Evolutionary conservation across 2,888 invertebrate species (phyloP).

Genomic region (Eilema sororculum): DNA sequence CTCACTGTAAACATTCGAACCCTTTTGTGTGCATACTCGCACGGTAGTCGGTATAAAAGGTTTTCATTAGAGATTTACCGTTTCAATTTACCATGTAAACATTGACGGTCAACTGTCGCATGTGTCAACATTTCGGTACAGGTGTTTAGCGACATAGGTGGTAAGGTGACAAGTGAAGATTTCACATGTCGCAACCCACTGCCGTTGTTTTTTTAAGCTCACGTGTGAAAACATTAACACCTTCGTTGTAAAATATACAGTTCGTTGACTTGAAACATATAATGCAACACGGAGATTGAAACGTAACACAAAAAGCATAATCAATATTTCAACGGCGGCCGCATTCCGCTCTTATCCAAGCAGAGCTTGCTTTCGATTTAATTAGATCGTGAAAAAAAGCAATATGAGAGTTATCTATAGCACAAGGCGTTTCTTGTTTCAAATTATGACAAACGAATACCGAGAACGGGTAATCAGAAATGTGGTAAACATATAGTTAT

Average conservation of each 20-base stretch:
- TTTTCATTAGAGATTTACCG: conserved; percentile 63
- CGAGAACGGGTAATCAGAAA: conserved; percentile 24
- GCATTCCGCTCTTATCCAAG: conserved; percentile 73
- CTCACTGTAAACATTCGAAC: conserved; percentile 69
- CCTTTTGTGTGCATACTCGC: conserved; percentile 60
- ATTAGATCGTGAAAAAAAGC: conserved; percentile 73
- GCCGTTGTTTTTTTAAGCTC: conserved; percentile 51
- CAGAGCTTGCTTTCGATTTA: conserved; percentile 70
- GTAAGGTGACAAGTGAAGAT: conserved; percentile 59
- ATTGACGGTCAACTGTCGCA: conserved; percentile 55
- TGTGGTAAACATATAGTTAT: conserved; percentile 25
- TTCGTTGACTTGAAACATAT: conserved; percentile 56
- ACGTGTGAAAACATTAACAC: conserved; percentile 53
- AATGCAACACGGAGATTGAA: conserved; percentile 54
- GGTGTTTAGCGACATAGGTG: conserved; percentile 70
- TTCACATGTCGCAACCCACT: conserved; percentile 58
- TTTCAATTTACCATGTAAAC: conserved; percentile 71
- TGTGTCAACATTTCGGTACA: conserved; percentile 63
- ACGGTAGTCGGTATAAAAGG: conserved; percentile 55
- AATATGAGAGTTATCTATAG: conserved; percentile 46
- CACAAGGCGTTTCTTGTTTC: conserved; percentile 42
- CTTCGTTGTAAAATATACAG: conserved; percentile 44
- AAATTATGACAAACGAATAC: conserved; percentile 27
- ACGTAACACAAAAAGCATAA: conserved; percentile 67
- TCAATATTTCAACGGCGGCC: conserved; percentile 74